Evolutionary conservation across 2,113 vertebrate genomes (phyloP).

Genomic region (Prionailurus viverrinus): DNA sequence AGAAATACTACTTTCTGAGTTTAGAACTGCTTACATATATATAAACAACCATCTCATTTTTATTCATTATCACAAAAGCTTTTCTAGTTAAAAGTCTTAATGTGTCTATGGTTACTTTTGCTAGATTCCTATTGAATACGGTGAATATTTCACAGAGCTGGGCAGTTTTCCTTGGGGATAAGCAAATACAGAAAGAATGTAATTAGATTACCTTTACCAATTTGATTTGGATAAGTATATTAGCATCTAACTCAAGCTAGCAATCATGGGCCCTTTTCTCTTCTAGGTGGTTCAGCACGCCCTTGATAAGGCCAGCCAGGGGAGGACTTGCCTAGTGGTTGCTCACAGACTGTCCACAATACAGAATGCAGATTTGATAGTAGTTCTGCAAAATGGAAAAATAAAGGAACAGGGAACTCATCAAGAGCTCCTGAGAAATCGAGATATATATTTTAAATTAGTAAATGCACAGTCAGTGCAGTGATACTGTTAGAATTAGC

Average conservation of each 20-base stretch:
- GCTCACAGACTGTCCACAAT: conserved; percentile 74
- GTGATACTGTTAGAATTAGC: conserved; percentile 72
- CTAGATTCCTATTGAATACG: conserved; percentile 8
- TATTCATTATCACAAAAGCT: background rate
- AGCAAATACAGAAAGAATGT: background rate
- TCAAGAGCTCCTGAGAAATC: conserved; percentile 82
- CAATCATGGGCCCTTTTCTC: conserved; percentile 31
- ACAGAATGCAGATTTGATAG: conserved; percentile 76
- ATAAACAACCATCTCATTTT: conserved; percentile 21
- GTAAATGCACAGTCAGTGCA: conserved; percentile 84
- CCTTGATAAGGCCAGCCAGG: conserved; percentile 60
- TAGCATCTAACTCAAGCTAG: background rate
- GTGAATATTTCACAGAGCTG: conserved; percentile 12
- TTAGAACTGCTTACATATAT: conserved; percentile 1
- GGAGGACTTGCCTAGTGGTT: conserved; percentile 58
- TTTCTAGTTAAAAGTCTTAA: background rate
- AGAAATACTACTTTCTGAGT: conserved; percentile 4
- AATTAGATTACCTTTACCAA: background rate
- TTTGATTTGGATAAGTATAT: background rate
- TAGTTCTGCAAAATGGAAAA: conserved; percentile 76
- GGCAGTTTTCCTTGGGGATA: background rate
- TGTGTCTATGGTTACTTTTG: background rate
- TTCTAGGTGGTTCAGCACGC: conserved; percentile 74
- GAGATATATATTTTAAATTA: conserved; percentile 87
- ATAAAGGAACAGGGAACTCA: conserved; percentile 81